A percentile compares a stretch with the other conserved stretches of the same genome.
Evolutionary conservation across 2,888 invertebrate species (phyloP).

Genomic region (Lochmaea crataegi): DNA sequence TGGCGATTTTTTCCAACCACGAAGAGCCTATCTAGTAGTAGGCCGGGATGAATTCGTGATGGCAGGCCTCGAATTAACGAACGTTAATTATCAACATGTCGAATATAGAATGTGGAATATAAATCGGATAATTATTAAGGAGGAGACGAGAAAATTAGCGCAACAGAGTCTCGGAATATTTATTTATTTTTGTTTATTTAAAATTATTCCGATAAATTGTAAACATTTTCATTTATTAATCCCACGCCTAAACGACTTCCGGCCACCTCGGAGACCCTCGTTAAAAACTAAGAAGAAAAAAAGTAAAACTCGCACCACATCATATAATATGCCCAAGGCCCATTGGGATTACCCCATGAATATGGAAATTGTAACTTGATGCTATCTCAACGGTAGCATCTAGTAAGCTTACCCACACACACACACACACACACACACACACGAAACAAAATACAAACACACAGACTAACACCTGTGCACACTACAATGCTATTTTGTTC

Average conservation of each 20-base stretch:
- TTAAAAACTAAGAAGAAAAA: slow-evolving; percentile 6
- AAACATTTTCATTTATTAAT: neutral
- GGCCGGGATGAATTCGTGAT: slow-evolving; percentile 52
- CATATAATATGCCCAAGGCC: slow-evolving; percentile 29
- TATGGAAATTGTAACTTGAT: slow-evolving; percentile 55
- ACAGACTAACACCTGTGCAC: slow-evolving; percentile 42
- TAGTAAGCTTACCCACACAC: slow-evolving; percentile 44
- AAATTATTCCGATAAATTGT: neutral
- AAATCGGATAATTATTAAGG: slow-evolving; percentile 41
- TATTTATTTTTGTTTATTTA: neutral
- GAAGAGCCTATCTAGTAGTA: slow-evolving; percentile 37
- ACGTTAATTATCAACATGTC: slow-evolving; percentile 42
- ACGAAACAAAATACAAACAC: slow-evolving; percentile 1
- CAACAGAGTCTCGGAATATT: too few species aligned
- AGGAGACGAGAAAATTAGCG: neutral
- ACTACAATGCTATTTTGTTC: slow-evolving; percentile 3
- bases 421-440: slow-evolving; percentile 6
- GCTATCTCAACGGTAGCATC: slow-evolving; percentile 54
- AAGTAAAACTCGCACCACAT: slow-evolving; percentile 22
- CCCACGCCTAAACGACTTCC: slow-evolving; percentile 43
- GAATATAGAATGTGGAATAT: slow-evolving; percentile 37
- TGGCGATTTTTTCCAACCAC: slow-evolving; percentile 50
- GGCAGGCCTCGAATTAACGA: slow-evolving; percentile 55
- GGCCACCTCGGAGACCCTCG: slow-evolving; percentile 44
- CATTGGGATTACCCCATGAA: slow-evolving; percentile 43